phyloP scores from a whole-genome alignment of 2,797 vertebrate species.

The Odontamblyopus lacepedii region DNA sequence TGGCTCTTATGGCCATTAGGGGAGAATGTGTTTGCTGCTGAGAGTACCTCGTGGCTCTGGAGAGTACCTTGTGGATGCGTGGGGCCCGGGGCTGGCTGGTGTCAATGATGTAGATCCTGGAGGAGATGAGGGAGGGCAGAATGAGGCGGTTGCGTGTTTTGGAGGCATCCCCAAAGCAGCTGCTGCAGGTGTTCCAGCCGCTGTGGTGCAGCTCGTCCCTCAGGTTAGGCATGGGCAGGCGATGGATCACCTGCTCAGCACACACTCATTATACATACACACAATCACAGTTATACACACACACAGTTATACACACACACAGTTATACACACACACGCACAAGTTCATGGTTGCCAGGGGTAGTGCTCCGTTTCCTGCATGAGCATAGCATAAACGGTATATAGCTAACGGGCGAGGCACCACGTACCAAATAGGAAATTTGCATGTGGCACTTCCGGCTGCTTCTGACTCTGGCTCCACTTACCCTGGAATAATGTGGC shows the following conservation, averaged over 20 bases:
- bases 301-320: too few species aligned
- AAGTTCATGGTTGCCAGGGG: too few species aligned
- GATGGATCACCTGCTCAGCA: constrained; percentile 86
- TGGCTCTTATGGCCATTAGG: not conserved
- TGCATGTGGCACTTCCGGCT: too few species aligned
- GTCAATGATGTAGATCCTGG: constrained; percentile 88
- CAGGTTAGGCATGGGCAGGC: constrained; percentile 87
- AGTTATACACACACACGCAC: too few species aligned
- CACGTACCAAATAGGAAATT: too few species aligned
- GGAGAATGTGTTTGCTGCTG: not conserved
- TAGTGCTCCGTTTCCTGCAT: too few species aligned
- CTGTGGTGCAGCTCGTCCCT: constrained; percentile 91
- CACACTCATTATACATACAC: not conserved
- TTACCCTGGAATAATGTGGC: too few species aligned
- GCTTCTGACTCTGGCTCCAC: too few species aligned
- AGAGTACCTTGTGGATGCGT: constrained; percentile 85
- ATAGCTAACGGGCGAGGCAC: too few species aligned
- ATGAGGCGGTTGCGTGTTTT: constrained; percentile 85
- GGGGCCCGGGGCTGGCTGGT: constrained; percentile 75
- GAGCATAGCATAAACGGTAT: too few species aligned
- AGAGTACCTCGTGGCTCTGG: not conserved
- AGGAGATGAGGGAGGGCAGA: constrained; percentile 88
- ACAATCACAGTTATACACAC: not conserved
- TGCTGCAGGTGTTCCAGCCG: constrained; percentile 95
- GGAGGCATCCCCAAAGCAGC: constrained; percentile 84